Percentiles rank a stretch among this genome's conserved stretches.
phyloP scores from a whole-genome alignment of 2,888 invertebrate species.

The Octonoba sinensis region DNA sequence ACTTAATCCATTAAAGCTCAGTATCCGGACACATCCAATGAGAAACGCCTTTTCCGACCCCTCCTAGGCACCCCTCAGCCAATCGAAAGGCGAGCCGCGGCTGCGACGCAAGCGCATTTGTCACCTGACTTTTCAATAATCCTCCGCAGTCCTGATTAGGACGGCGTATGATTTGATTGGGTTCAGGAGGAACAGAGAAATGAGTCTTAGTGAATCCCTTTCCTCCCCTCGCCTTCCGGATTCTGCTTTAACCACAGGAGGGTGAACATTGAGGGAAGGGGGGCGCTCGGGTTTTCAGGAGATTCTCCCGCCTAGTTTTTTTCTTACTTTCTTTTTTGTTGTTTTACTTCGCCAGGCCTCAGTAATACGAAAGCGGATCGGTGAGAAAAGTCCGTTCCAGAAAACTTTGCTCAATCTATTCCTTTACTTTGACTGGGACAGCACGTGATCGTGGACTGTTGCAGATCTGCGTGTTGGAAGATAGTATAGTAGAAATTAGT shows the following conservation, averaged over 20 bases:
- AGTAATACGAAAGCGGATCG: constrained; percentile 22
- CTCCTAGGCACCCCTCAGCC: constrained; percentile 25
- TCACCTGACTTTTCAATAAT: constrained; percentile 58
- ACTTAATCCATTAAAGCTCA: constrained; percentile 62
- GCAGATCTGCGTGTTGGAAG: too few species aligned
- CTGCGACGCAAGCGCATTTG: constrained; percentile 45
- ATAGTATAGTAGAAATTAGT: too few species aligned
- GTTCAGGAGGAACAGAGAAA: constrained; percentile 44
- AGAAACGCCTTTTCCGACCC: constrained; percentile 24
- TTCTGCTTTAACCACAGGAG: constrained; percentile 53
- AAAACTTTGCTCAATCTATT: constrained; percentile 23
- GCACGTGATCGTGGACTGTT: constrained; percentile 24
- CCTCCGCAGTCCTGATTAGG: constrained; percentile 56
- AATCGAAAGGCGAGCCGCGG: background rate
- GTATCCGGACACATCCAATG: constrained; percentile 36
- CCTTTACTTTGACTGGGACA: constrained; percentile 8
- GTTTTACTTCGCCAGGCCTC: constrained; percentile 3
- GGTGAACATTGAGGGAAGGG: constrained; percentile 41
- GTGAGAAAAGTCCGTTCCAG: constrained; percentile 17
- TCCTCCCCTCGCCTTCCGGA: constrained; percentile 17
- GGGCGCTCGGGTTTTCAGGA: constrained; percentile 6
- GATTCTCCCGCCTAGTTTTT: background rate
- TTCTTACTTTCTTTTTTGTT: background rate
- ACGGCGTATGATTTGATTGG: constrained; percentile 62
- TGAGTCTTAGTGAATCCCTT: constrained; percentile 46